These are phyloP conservation scores for Drosophila subquinaria DNA, from an alignment of 2,888 invertebrate species.

Conservation along the genomic window DNA sequence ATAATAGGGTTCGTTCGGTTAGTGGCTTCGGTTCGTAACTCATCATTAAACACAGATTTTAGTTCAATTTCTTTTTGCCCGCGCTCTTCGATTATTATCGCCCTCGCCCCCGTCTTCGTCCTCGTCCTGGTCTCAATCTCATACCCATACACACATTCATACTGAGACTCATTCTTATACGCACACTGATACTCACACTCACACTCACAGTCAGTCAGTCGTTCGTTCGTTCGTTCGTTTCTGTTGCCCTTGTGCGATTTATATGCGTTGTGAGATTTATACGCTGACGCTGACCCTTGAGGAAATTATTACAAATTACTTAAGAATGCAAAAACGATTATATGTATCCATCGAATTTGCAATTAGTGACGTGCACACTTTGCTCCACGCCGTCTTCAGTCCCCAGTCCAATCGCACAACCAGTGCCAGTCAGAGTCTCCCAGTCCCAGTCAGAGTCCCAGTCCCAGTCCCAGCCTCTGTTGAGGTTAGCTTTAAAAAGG, in stretches of 20 bases:
- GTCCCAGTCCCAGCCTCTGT: constrained; percentile 6
- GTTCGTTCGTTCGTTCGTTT: constrained; percentile 53
- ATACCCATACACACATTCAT: constrained; percentile 22
- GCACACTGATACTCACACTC: constrained; percentile 13
- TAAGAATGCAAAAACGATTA: constrained; percentile 85
- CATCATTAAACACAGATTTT: constrained; percentile 70
- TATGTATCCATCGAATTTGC: constrained; percentile 84
- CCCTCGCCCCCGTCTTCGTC: constrained; percentile 34
- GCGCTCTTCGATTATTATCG: constrained; percentile 65
- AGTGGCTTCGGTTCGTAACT: constrained; percentile 52
- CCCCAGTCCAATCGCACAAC: constrained; percentile 4
- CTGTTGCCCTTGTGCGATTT: constrained; percentile 65
- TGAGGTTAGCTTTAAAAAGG: constrained; percentile 32
- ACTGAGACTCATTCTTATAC: constrained; percentile 11
- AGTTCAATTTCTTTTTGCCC: constrained; percentile 64
- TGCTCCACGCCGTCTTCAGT: constrained; percentile 55
- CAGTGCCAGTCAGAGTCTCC: not conserved
- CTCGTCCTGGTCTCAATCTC: constrained; percentile 4
- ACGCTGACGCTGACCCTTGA: constrained; percentile 83
- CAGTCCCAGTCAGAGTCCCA: not conserved
- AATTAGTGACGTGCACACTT: constrained; percentile 82
- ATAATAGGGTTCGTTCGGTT: not conserved
- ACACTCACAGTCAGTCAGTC: constrained; percentile 19
- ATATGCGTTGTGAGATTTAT: constrained; percentile 76
- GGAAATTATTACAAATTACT: constrained; percentile 85